Evolutionary conservation across 2,113 vertebrate genomes (phyloP).

Genomic region (Ceyx melanurus): DNA sequence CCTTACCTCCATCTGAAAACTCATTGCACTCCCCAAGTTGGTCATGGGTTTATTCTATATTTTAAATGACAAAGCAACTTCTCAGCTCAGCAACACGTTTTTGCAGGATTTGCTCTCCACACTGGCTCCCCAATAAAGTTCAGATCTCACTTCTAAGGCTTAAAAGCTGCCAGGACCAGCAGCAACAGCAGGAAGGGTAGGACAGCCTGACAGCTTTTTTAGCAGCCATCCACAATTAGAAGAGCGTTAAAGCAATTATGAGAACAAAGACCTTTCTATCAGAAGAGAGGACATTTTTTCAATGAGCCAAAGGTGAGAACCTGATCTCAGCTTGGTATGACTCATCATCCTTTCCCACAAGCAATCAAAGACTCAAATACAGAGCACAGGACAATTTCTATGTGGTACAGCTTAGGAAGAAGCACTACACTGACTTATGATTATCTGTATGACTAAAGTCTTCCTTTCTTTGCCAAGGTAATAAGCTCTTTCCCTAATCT

Average conservation of each 20-base stretch:
- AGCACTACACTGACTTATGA: not conserved
- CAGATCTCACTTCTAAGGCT: not conserved
- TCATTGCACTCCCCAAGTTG: not conserved
- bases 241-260: not conserved
- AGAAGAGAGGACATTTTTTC: not conserved
- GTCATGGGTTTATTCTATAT: not conserved
- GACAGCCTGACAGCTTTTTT: not conserved
- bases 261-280: not conserved
- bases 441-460: not conserved
- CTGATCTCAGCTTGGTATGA: not conserved
- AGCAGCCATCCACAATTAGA: not conserved
- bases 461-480: not conserved
- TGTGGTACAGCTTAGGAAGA: not conserved
- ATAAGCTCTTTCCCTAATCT: slow-evolving; percentile 4
- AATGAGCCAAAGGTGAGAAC: not conserved
- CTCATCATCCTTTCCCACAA: not conserved
- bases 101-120: not conserved
- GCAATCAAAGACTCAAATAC: not conserved
- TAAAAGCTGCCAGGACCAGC: not conserved
- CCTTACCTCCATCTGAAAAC: not conserved
- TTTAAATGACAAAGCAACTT: not conserved
- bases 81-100: not conserved
- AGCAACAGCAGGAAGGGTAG: not conserved
- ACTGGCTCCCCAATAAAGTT: not conserved
- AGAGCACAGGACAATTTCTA: not conserved